Conservation (phyloP, 2,888 invertebrate genomes). For the Macrosiphum euphorbiae region DNA sequence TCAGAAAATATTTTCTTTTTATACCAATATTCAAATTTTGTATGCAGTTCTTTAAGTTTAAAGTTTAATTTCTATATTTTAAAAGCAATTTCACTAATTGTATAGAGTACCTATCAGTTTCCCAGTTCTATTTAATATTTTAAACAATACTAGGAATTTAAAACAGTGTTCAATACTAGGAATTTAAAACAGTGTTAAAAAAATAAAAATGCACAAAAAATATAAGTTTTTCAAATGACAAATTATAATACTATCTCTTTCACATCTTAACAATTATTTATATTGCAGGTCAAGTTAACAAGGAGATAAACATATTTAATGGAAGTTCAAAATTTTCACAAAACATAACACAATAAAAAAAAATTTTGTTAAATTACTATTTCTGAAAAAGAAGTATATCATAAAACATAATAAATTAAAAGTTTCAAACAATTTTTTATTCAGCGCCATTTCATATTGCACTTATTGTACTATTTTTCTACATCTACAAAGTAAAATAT, state of each 20-base stretch:
- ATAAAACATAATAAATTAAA: constrained; percentile 55
- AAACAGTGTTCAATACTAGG: neutral
- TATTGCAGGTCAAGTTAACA: constrained; percentile 57
- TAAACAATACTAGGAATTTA: neutral
- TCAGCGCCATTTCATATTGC: constrained; percentile 62
- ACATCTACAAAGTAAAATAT: constrained; percentile 53
- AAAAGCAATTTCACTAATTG: neutral
- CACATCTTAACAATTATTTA: constrained; percentile 48
- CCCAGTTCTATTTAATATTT: neutral
- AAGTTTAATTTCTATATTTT: neutral
- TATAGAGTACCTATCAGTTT: neutral
- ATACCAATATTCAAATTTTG: neutral
- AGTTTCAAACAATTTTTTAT: constrained; percentile 17
- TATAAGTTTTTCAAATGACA: constrained; percentile 33
- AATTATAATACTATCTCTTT: constrained; percentile 42
- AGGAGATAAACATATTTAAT: constrained; percentile 21
- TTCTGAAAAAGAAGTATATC: neutral
- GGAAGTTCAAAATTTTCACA: constrained; percentile 28
- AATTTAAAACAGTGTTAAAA: neutral
- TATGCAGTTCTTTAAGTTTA: neutral
- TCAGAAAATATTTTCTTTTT: neutral
- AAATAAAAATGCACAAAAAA: constrained; percentile 15
- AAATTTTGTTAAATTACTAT: neutral
- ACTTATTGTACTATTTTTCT: constrained; percentile 55
- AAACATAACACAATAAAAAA: neutral